phyloP scores from a whole-genome alignment of 1,140 invertebrate species.

The Drosophila sulfurigaster region DNA sequence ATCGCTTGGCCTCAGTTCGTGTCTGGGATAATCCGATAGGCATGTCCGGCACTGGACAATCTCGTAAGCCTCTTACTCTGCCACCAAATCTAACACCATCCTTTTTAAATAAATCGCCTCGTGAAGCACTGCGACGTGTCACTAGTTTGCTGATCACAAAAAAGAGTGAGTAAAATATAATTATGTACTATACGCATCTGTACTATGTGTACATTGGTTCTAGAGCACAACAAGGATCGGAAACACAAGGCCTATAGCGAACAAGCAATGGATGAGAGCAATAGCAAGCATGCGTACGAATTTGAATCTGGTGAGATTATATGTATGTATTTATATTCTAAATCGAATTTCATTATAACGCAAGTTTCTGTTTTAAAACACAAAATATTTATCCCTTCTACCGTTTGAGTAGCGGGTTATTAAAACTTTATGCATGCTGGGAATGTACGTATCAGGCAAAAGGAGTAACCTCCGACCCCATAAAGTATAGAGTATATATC shows the following conservation, averaged over 20 bases:
- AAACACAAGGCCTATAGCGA: slow-evolving; percentile 78
- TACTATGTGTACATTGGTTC: background rate
- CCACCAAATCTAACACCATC: slow-evolving; percentile 93
- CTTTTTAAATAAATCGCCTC: slow-evolving; percentile 93
- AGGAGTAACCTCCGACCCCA: too few species aligned
- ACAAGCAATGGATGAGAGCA: slow-evolving; percentile 66
- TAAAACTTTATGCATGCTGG: too few species aligned
- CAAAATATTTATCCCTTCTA: too few species aligned
- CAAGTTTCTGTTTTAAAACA: too few species aligned
- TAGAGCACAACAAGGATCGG: slow-evolving; percentile 74
- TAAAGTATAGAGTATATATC: too few species aligned
- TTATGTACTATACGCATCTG: too few species aligned
- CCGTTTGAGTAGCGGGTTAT: too few species aligned
- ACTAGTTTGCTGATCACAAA: slow-evolving; percentile 94
- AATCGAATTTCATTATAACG: background rate
- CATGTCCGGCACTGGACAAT: slow-evolving; percentile 80
- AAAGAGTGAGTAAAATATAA: slow-evolving; percentile 62
- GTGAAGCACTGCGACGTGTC: slow-evolving; percentile 92
- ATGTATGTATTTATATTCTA: background rate
- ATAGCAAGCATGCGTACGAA: slow-evolving; percentile 74
- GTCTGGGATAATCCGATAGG: slow-evolving; percentile 84
- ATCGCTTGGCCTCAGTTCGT: slow-evolving; percentile 87
- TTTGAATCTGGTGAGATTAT: slow-evolving; percentile 62
- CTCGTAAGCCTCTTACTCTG: slow-evolving; percentile 91
- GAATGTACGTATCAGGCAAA: too few species aligned